A percentile compares a stretch with the other conserved stretches of the same genome.
phyloP scores from a whole-genome alignment of 2,797 vertebrate species.

The Gymnocypris eckloni region DNA sequence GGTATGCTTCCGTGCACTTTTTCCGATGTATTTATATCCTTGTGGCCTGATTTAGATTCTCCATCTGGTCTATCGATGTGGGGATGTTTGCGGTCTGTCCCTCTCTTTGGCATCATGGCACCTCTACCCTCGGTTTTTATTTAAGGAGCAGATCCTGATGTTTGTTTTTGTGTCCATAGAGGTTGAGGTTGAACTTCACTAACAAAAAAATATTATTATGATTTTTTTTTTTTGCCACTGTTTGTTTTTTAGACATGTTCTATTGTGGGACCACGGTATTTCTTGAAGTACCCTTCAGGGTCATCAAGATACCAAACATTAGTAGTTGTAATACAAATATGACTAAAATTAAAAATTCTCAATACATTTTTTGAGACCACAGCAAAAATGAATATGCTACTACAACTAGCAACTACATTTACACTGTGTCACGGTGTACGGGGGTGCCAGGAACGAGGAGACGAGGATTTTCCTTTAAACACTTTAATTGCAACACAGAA shows the following conservation, averaged over 20 bases:
- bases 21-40: conserved; percentile 76
- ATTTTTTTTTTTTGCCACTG: background rate
- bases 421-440: too few species aligned
- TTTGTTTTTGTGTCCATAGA: background rate
- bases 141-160: background rate
- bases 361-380: background rate
- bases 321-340: background rate
- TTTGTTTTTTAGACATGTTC: background rate
- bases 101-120: conserved; percentile 37
- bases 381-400: background rate
- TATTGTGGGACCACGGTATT: background rate
- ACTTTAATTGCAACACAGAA: too few species aligned
- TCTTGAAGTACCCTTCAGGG: background rate
- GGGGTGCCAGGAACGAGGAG: too few species aligned
- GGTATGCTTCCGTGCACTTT: conserved; percentile 59
- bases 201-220: background rate
- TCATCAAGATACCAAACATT: too few species aligned
- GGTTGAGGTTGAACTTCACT: background rate
- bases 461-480: too few species aligned
- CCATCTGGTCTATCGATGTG: conserved; percentile 73
- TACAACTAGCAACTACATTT: background rate
- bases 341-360: background rate
- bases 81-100: conserved; percentile 66
- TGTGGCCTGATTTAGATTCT: conserved; percentile 74
- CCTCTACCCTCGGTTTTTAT: conserved; percentile 31